Evolutionary conservation across 2,888 invertebrate genomes (phyloP), one percentile per base, ranked within the genome.

Genomic region (Hypomecis punctinalis): DNA sequence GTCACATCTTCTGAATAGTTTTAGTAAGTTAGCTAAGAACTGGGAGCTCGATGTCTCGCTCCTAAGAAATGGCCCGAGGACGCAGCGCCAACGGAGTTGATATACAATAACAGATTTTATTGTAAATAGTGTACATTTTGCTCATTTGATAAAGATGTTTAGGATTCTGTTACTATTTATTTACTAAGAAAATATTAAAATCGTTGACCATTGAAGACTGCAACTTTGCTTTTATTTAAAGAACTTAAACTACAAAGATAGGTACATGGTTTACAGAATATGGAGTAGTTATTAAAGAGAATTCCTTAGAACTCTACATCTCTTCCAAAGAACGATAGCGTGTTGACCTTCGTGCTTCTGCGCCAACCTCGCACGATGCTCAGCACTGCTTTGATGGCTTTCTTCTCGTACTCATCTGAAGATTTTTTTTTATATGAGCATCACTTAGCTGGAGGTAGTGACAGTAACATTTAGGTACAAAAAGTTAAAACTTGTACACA

Each of bases 121-220:
- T 91, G 90, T 91, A 91, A 80, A 90, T 91, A 90, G 82, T 90
- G 90, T 92, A 91, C 78, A 91, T 88, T 56, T 67, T 89, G 83
- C 84, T 86, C 84, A 85, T 81, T 79, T 72, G 79, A 75, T 84
- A 82, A 82, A 82, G 81, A 74, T 82, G 49, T 66, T 55, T 51
- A 66, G 42, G 43, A 63, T 56, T 69, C 65, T 69, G 69, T 72
- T 79, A 74, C 86, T 89, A 85, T 88, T 88, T 89, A 90, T 89
- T 87, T 89, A 83, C 86, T 84, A 78, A 84, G 70, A 75, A 76
- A 76, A 76, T 82, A 82, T 86, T 85, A 84, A 82, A 82, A 84
- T 76, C 55, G 85, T 88, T 89, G 78, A 78, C 71, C 55, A 54
- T 23, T 40, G 59, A 67, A 63, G 33, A 56, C 35, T 52, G 37